Base-by-base conservation (phyloP, 2,113 vertebrate species). In the Hemichromis elongatus region DNA sequence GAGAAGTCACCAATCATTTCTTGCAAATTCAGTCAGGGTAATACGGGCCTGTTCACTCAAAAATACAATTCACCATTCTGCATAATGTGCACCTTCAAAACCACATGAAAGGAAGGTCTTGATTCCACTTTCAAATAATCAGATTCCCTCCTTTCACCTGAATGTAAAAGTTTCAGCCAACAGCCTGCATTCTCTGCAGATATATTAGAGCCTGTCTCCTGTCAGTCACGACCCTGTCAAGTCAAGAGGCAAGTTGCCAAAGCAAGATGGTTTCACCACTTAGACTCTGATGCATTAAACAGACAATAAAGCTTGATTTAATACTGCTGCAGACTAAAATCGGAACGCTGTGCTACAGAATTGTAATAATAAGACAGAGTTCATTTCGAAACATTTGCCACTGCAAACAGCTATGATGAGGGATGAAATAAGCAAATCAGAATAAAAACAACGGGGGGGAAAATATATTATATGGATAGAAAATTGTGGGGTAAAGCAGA, bases 1-100 rank as follows among this genome's bases (percentile, higher is more conserved):
- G 40, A 90, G 10, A 77, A 90, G 66, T 85, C 86, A 82, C 30
- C 73, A 85, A 88, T 89, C 85, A 88, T 57, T 80, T 83, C 92
- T 57, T 19, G 5, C 75, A 54, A 70, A 79, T 87, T 84, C 63
- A 89, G 70, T 87, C 85, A 54, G 47, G 79, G 73, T 86, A 85
- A 86, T 84, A 78, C 45, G 10, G 11, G 35, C 45, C 66, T 56
- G 66, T 80, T 89, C 79, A 80, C 24, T 83, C 57, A 28, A 63
- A 75, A 86, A 84, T 57, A 77, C 61, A 84, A 80, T 21, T 57
- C 3, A 5, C 28, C 16, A 10, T 80, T 85, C 81, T 45, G 80
- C 66, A 70, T 35, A 52, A 61, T 68, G 40, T 79, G 47, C 70
- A 85, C 53, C 57, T 88, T 79, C 30, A 59, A 26, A 59, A 70